phyloP scores from a whole-genome alignment of 2,888 invertebrate species.

The Leptopilina myrica region DNA sequence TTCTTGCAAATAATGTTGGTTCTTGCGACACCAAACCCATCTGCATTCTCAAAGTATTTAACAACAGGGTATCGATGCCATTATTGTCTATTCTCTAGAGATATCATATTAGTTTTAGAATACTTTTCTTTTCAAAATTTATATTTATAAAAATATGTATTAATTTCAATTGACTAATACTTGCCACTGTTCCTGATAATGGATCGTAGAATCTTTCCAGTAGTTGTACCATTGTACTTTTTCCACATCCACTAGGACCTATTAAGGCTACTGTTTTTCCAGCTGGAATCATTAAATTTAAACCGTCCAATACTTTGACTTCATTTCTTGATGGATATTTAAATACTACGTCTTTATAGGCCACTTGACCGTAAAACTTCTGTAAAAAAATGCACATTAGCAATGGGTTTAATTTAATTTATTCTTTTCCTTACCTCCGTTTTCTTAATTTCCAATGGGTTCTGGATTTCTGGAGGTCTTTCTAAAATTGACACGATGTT shows the following conservation, averaged over 20 bases:
- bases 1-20: conserved; percentile 80
- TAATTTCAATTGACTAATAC: conserved; percentile 60
- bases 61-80: conserved; percentile 77
- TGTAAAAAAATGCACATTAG: conserved; percentile 62
- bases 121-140: neutral
- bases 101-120: neutral
- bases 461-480: conserved; percentile 80
- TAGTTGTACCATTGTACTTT: conserved; percentile 91
- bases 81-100: conserved; percentile 74
- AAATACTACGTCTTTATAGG: conserved; percentile 84
- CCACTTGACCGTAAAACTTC: conserved; percentile 83
- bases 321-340: conserved; percentile 87
- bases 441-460: conserved; percentile 57
- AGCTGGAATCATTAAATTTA: conserved; percentile 81
- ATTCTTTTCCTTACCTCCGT: neutral
- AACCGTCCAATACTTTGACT: conserved; percentile 83
- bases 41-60: conserved; percentile 77
- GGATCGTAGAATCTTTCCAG: conserved; percentile 92
- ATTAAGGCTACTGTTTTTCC: conserved; percentile 88
- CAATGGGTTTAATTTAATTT: neutral
- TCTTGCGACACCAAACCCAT: conserved; percentile 81
- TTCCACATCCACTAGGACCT: conserved; percentile 91
- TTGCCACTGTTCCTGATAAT: conserved; percentile 81
- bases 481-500: conserved; percentile 82
- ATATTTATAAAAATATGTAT: neutral